A percentile compares a stretch with the other conserved stretches of the same genome.
Evolutionary conservation across 2,888 invertebrate species (phyloP).

Genomic region (Melinopterus prodromus): DNA sequence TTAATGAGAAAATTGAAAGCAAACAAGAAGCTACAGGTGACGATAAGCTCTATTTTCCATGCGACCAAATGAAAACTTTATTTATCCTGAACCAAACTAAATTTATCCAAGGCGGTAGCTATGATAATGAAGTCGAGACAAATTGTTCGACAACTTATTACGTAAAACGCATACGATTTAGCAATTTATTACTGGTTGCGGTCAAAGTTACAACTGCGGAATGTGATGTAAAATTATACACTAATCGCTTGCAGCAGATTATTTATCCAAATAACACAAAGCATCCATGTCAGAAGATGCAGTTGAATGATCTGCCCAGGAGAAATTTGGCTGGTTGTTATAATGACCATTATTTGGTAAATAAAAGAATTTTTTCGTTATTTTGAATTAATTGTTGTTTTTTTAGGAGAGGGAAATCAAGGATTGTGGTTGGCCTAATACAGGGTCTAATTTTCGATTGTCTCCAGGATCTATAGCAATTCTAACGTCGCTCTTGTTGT

Average conservation of each 20-base stretch:
- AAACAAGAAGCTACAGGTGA: conserved; percentile 52
- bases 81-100: conserved; percentile 71
- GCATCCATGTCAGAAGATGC: conserved; percentile 80
- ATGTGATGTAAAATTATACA: conserved; percentile 60
- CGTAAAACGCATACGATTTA: conserved; percentile 76
- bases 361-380: not conserved
- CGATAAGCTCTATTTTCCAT: conserved; percentile 64
- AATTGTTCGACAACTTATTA: conserved; percentile 69
- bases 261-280: conserved; percentile 61
- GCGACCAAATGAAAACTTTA: conserved; percentile 76
- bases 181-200: conserved; percentile 80
- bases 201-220: conserved; percentile 66
- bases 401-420: not conserved
- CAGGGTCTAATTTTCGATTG: not conserved
- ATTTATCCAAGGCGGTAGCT: conserved; percentile 58
- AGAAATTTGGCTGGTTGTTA: conserved; percentile 78
- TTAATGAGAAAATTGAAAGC: conserved; percentile 50
- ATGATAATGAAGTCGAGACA: conserved; percentile 57
- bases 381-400: not conserved
- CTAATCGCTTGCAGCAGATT: conserved; percentile 63
- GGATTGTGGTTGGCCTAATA: not conserved
- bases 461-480: not conserved
- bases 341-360: conserved; percentile 66
- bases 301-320: conserved; percentile 72
- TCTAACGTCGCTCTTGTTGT: not conserved